Base-by-base conservation (phyloP, 2,113 vertebrate genomes). In the Cygnus buccinator region DNA sequence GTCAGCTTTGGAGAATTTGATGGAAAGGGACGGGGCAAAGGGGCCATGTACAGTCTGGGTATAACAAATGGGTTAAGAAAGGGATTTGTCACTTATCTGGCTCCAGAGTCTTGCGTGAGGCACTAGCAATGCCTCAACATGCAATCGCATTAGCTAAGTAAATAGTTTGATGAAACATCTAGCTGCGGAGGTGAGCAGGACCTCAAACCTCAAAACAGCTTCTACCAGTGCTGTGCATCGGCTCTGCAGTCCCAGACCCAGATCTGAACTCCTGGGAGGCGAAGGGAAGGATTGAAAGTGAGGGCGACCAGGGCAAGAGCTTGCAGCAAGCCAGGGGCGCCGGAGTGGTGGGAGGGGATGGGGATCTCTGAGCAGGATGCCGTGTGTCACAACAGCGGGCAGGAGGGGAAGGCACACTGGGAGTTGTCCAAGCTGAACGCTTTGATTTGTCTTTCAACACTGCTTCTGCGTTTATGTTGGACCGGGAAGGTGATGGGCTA, bases 381-480 rank as follows among this genome's bases (percentile, higher is more conserved):
- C 19, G 6, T 86, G 73, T 75, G 57, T 41, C 68, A 13, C n/a
- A 77, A 5, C 76, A 77, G 71, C 2, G 0, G 25, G 61, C 76
- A 57, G 92, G 83, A 96, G 79, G n/a, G 73, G 88, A 65, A 95
- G 66, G 72, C 14, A 6, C 4, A 1, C 3, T 78, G 90, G 90
- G 92, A 90, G 39, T 1, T 81, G 83, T 76, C 93, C 70, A 65
- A 74, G 35, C 23, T 2, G 37, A 81, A 52, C 2, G 50, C 75
- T 94, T 96, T 92, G 82, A 70, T 91, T 88, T 90, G 61, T 90
- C 89, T 93, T 94, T 93, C 94, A 90, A 3, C 92, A 75, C 70
- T 17, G 0, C 19, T 90, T 62, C 86, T 13, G 57, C 71, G 68
- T 93, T 96, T 74, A 37, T 89, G 29, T 89, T 94, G 92, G 79